These are phyloP conservation scores for Prinia subflava DNA, from an alignment of 2,113 vertebrate genomes.

Conservation along the genomic window DNA sequence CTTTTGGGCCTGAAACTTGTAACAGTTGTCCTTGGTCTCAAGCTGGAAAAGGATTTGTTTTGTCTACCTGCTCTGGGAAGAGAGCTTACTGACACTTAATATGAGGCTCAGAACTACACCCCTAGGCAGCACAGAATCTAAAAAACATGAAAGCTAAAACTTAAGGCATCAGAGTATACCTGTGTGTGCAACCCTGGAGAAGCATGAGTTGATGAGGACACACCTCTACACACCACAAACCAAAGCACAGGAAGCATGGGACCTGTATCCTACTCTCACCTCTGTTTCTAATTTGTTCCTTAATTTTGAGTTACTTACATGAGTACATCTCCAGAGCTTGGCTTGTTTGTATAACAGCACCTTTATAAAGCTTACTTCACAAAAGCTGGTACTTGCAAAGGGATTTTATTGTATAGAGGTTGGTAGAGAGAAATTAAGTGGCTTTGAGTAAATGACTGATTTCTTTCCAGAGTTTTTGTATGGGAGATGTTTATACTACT, in stretches of 20 bases:
- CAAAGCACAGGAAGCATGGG: neutral
- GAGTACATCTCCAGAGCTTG: neutral
- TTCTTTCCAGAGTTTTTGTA: neutral
- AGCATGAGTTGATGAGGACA: neutral
- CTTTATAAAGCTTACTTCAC: neutral
- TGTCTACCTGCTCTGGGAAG: too few relatives aligned
- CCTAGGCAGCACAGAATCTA: too few relatives aligned
- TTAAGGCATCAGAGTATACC: neutral
- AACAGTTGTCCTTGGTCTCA: too few relatives aligned
- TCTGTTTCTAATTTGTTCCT: neutral
- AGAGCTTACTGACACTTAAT: too few relatives aligned
- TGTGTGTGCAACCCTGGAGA: neutral
- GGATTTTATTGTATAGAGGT: neutral
- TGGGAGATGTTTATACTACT: neutral
- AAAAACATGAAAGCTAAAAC: too few relatives aligned
- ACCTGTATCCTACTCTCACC: neutral
- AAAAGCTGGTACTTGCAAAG: neutral
- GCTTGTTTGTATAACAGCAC: neutral
- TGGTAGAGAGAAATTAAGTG: neutral
- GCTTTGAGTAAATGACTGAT: neutral
- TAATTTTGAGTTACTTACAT: neutral
- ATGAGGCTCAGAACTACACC: too few relatives aligned
- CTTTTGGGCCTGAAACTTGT: too few relatives aligned
- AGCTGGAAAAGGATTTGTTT: too few relatives aligned
- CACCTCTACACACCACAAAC: neutral